Conservation (phyloP, 92 coral and sea anemone species). For the Palythoa heliodiscus region DNA sequence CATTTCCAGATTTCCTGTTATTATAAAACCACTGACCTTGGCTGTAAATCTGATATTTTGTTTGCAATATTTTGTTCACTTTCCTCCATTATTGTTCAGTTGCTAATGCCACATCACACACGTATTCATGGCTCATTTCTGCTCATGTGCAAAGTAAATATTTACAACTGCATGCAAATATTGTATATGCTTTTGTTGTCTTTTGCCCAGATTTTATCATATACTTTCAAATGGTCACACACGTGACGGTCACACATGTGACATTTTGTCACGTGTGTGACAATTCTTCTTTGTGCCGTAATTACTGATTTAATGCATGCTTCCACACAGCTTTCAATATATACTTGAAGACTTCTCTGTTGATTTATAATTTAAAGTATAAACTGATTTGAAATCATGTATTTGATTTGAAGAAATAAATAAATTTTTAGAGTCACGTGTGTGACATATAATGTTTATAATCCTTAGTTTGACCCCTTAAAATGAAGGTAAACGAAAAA, state of each 20-base stretch:
- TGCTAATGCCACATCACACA: conserved; percentile 32
- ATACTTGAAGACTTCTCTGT: conserved; percentile 34
- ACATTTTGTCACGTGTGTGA: conserved; percentile 48
- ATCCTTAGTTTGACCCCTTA: conserved; percentile 31
- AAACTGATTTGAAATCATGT: conserved; percentile 29
- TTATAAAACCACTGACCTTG: conserved; percentile 27
- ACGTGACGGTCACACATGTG: conserved; percentile 49
- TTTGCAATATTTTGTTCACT: conserved; percentile 6
- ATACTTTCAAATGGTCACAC: conserved; percentile 49
- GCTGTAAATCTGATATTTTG: conserved; percentile 17
- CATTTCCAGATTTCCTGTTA: conserved; percentile 37
- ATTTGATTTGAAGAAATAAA: conserved; percentile 27
- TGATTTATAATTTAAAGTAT: conserved; percentile 29
- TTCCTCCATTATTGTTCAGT: conserved; percentile 31
- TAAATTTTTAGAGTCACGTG: conserved; percentile 27
- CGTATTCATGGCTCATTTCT: conserved; percentile 38
- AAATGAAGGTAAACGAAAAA: conserved; percentile 30
- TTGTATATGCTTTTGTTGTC: conserved; percentile 32
- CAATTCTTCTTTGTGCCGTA: conserved; percentile 39
- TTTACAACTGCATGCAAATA: conserved; percentile 40
- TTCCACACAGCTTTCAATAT: conserved; percentile 31
- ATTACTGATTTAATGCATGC: conserved; percentile 27
- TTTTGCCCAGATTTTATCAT: conserved; percentile 36
- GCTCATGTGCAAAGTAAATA: conserved; percentile 41
- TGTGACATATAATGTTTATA: conserved; percentile 31